A percentile compares a stretch with the other conserved stretches of the same genome.
These are phyloP conservation scores for Sapayoa aenigma DNA, from an alignment of 2,113 vertebrate species.

Conservation along the genomic window DNA sequence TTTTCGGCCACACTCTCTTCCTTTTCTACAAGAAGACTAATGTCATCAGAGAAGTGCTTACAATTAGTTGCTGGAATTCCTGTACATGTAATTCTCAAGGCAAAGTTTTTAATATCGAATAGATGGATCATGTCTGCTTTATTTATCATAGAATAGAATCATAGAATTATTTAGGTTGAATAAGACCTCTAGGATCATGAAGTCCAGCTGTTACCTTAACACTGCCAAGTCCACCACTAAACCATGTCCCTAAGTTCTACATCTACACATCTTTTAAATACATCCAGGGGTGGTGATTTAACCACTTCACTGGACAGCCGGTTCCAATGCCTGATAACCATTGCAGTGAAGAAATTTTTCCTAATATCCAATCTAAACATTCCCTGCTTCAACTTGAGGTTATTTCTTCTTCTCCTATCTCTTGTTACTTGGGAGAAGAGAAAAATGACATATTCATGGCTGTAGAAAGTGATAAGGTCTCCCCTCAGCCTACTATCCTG, in stretches of 20 bases:
- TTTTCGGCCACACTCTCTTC: not conserved
- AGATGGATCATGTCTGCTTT: not conserved
- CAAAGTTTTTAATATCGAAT: not conserved
- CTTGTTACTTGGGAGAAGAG: not conserved
- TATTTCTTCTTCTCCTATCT: not conserved
- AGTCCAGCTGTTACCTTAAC: not conserved
- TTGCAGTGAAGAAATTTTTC: not conserved
- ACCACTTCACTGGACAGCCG: not conserved
- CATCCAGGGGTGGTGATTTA: not conserved
- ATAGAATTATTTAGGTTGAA: not conserved
- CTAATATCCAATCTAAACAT: not conserved
- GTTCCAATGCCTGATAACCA: not conserved
- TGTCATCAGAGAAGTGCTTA: not conserved
- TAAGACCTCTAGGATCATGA: not conserved
- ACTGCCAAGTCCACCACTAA: not conserved
- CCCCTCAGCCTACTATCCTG: not conserved
- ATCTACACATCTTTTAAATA: not conserved
- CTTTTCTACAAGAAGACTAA: not conserved
- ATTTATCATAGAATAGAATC: not conserved
- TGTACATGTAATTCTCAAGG: not conserved
- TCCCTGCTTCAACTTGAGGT: not conserved
- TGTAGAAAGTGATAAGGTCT: not conserved
- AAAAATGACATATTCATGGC: fast-evolving
- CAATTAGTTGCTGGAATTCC: not conserved
- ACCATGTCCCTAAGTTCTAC: not conserved